Evolutionary conservation across 2,113 vertebrate species (phyloP).

Genomic region (Peromyscus polionotus): DNA sequence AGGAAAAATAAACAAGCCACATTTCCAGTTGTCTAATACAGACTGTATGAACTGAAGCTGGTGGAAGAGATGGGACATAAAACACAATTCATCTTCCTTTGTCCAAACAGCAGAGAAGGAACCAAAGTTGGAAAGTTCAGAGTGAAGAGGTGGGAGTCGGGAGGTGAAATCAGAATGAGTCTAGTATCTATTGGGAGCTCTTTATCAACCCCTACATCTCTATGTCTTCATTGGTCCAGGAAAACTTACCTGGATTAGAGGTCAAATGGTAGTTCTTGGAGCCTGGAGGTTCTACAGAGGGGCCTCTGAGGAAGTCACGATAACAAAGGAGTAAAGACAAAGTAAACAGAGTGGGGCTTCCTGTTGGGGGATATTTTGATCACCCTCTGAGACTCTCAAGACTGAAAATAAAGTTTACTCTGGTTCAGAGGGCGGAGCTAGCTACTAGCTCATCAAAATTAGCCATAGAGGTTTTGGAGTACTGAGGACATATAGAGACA

Average conservation of each 20-base stretch:
- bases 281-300: background rate
- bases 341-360: background rate
- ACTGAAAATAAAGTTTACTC: background rate
- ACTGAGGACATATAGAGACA: background rate
- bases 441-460: background rate
- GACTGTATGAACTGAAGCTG: background rate
- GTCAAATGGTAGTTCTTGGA: background rate
- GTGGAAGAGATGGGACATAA: background rate
- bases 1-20: slow-evolving; percentile 30
- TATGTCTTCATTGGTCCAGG: background rate
- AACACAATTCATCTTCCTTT: background rate
- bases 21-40: background rate
- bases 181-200: background rate
- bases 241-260: background rate
- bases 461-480: background rate
- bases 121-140: background rate
- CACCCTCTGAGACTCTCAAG: background rate
- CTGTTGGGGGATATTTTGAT: background rate
- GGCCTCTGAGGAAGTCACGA: background rate
- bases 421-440: background rate
- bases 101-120: background rate
- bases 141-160: background rate
- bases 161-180: background rate
- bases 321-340: background rate
- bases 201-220: background rate